phyloP scores from a whole-genome alignment of 2,113 vertebrate species.

The Cyprinodon tularosa region DNA sequence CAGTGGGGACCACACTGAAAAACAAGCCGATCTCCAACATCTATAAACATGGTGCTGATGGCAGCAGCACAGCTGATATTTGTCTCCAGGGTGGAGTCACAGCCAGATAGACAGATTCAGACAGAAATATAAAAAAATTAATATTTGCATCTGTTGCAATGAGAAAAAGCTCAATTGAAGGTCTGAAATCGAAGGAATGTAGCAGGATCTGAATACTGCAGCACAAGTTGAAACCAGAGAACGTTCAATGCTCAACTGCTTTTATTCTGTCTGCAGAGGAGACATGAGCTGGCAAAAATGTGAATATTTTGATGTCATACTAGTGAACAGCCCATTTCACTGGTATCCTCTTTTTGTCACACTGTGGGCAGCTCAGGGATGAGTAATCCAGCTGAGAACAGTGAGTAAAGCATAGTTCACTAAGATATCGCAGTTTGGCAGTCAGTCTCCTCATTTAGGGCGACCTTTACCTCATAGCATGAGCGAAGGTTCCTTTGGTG shows the following conservation, averaged over 20 bases:
- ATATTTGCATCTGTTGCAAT: too few species aligned
- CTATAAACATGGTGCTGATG: too few species aligned
- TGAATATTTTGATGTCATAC: slow-evolving; percentile 1
- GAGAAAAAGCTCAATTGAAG: too few species aligned
- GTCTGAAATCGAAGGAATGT: too few species aligned
- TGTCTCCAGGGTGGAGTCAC: too few species aligned
- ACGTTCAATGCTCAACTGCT: not conserved
- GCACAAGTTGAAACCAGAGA: slow-evolving; percentile 2
- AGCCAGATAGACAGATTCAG: too few species aligned
- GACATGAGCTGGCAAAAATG: not conserved
- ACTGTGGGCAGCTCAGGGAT: slow-evolving; percentile 8
- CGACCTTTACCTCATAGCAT: slow-evolving; percentile 10
- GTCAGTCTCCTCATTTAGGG: not conserved
- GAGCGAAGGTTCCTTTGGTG: slow-evolving; percentile 32
- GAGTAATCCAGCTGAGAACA: slow-evolving; percentile 45
- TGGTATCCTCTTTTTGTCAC: not conserved
- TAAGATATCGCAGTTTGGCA: not conserved
- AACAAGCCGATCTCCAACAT: too few species aligned
- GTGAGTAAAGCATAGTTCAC: slow-evolving; percentile 34
- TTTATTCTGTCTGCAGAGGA: not conserved
- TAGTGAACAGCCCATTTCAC: slow-evolving; percentile 4
- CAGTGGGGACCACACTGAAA: too few species aligned
- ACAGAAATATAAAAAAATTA: too few species aligned
- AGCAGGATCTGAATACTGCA: too few species aligned
- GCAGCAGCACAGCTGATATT: too few species aligned